phyloP scores from a whole-genome alignment of 2,888 invertebrate genomes.

The Ophonus ardosiacus region DNA sequence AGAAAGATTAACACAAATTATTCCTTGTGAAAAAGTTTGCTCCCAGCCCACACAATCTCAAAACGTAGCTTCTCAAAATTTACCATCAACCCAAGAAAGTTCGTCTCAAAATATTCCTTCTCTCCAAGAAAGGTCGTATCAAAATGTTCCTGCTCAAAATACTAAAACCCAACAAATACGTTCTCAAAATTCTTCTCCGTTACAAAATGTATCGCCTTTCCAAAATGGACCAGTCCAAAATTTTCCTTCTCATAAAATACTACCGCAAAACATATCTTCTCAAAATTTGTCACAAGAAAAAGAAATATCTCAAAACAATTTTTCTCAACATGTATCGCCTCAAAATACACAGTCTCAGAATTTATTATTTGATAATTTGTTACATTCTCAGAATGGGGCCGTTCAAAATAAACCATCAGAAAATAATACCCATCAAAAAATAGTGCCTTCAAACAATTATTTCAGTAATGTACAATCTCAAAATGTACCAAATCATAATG shows the following conservation, averaged over 20 bases:
- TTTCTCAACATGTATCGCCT: neutral
- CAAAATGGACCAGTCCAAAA: neutral
- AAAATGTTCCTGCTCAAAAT: neutral
- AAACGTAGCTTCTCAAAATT: neutral
- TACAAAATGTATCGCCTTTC: neutral
- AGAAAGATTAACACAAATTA: too few relatives aligned
- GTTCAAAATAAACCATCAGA: too few relatives aligned
- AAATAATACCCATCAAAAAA: too few relatives aligned
- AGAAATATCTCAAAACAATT: neutral
- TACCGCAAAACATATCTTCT: neutral
- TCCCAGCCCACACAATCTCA: neutral
- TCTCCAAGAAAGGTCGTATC: too few relatives aligned
- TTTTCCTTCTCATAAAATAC: neutral
- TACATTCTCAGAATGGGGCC: too few relatives aligned
- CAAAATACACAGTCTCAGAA: neutral
- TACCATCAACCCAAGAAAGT: neutral
- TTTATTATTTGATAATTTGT: neutral
- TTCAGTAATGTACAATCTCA: too few relatives aligned
- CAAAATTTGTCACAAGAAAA: neutral
- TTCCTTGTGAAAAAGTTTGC: too few relatives aligned
- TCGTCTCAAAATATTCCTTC: neutral
- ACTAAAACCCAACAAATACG: neutral
- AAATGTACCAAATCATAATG: neutral
- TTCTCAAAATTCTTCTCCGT: neutral
- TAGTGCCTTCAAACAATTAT: too few relatives aligned